Conservation (phyloP, 2,888 invertebrate species). For the Drosophila algonquin region DNA sequence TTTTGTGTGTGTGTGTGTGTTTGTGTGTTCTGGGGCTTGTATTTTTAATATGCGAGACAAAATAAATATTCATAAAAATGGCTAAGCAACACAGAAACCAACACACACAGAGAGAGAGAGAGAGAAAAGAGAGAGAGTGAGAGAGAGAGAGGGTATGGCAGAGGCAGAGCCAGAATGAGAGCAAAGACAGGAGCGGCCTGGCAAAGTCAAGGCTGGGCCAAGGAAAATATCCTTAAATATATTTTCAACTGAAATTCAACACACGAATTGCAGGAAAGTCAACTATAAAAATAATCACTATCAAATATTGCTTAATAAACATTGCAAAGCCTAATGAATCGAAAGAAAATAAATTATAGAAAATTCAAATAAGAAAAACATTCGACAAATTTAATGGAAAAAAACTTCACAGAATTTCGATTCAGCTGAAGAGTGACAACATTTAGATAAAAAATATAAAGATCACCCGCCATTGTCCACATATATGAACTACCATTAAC, state of each 20-base stretch:
- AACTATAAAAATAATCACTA: not conserved
- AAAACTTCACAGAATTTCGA: no score
- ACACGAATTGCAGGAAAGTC: not conserved
- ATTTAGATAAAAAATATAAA: no score
- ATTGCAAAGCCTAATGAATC: not conserved
- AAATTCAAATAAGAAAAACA: no score
- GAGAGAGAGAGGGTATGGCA: not conserved
- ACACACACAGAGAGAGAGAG: not conserved
- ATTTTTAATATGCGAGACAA: conserved; percentile 76
- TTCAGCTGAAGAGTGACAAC: no score
- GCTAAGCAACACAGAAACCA: conserved; percentile 18
- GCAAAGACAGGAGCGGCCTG: conserved; percentile 18
- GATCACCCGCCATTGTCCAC: no score
- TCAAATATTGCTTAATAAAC: no score
- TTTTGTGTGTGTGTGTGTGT: conserved; percentile 26
- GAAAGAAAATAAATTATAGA: not conserved
- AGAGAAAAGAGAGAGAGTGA: not conserved
- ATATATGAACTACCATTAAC: no score
- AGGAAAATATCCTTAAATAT: not conserved
- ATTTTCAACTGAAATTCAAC: not conserved
- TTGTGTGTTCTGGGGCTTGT: conserved; percentile 51
- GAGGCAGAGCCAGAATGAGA: conserved; percentile 1
- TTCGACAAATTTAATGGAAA: no score
- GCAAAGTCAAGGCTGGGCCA: conserved; percentile 35
- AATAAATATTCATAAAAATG: conserved; percentile 78